Evolutionary conservation across 2,888 invertebrate species (phyloP).

Genomic region (Tortricodes alternella): DNA sequence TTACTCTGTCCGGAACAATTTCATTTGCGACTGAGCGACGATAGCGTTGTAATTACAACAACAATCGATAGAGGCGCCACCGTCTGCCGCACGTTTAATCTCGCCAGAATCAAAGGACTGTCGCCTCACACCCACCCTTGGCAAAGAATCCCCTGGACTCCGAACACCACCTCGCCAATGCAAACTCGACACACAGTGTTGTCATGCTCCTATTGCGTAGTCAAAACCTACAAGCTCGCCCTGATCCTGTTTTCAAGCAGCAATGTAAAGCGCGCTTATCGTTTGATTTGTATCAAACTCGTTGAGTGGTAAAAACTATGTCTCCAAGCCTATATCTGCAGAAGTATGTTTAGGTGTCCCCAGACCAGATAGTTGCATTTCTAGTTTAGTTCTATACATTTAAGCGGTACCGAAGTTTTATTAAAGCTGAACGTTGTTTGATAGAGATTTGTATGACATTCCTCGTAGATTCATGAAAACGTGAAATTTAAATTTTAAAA

Average conservation of each 20-base stretch:
- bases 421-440: slow-evolving; percentile 69
- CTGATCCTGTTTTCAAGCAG: slow-evolving; percentile 27
- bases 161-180: slow-evolving; percentile 53
- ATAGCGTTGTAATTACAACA: slow-evolving; percentile 83
- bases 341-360: slow-evolving; percentile 72
- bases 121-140: slow-evolving; percentile 74
- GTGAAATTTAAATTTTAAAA: neutral
- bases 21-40: slow-evolving; percentile 82
- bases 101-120: slow-evolving; percentile 81
- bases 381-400: slow-evolving; percentile 60
- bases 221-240: neutral
- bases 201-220: slow-evolving; percentile 46
- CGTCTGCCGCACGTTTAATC: slow-evolving; percentile 83
- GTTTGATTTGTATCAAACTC: slow-evolving; percentile 52
- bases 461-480: neutral
- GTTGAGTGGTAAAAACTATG: slow-evolving; percentile 62
- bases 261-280: slow-evolving; percentile 44
- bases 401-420: slow-evolving; percentile 71
- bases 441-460: slow-evolving; percentile 42
- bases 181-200: slow-evolving; percentile 35
- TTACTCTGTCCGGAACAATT: slow-evolving; percentile 81
- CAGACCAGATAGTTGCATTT: slow-evolving; percentile 78
- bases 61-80: slow-evolving; percentile 83
- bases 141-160: too few species aligned
- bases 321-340: slow-evolving; percentile 75